phyloP scores from a whole-genome alignment of 2,797 vertebrate species.

The Peromyscus attwateri region DNA sequence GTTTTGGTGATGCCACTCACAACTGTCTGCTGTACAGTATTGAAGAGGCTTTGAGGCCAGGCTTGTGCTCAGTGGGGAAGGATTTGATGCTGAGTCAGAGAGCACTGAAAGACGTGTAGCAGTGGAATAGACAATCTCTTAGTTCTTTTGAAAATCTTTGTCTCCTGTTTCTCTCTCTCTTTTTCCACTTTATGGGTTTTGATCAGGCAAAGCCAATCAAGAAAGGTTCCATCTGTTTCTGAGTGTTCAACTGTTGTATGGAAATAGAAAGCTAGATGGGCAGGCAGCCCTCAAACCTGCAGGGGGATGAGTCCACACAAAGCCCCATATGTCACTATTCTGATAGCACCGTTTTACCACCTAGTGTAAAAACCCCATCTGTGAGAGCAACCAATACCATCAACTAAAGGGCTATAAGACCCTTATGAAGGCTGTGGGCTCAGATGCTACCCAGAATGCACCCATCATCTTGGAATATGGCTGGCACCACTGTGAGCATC shows the following conservation, averaged over 20 bases:
- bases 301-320: conserved; percentile 75
- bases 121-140: neutral
- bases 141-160: conserved; percentile 11
- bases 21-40: neutral
- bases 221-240: conserved; percentile 79
- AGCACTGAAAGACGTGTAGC: neutral
- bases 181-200: conserved; percentile 27
- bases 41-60: neutral
- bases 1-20: neutral
- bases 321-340: conserved; percentile 82
- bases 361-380: conserved; percentile 85
- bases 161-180: neutral
- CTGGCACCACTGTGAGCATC: neutral
- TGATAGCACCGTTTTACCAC: conserved; percentile 75
- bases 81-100: neutral
- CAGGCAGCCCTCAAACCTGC: conserved; percentile 56
- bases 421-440: conserved; percentile 49
- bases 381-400: conserved; percentile 70
- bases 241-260: conserved; percentile 80
- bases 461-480: neutral
- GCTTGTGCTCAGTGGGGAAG: neutral
- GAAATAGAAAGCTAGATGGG: conserved; percentile 78
- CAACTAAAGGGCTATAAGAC: conserved; percentile 77
- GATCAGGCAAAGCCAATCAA: conserved; percentile 36
- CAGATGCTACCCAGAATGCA: conserved; percentile 52